phyloP scores from a whole-genome alignment of 1,140 invertebrate genomes.

The Ylistrum balloti region DNA sequence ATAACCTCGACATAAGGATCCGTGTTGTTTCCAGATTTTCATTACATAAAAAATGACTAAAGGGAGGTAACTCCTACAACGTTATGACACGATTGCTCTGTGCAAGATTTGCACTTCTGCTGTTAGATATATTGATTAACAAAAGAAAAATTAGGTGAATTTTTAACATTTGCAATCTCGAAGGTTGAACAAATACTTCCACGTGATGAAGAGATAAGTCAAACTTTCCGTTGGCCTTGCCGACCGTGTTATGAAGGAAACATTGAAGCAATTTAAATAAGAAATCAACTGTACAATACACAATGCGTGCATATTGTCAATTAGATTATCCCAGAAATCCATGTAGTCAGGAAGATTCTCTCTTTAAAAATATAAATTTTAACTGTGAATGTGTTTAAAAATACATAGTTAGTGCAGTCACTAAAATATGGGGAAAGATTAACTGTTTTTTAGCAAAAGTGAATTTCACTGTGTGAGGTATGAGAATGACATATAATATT shows the following conservation, averaged over 20 bases:
- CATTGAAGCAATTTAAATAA: not conserved
- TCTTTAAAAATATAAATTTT: not conserved
- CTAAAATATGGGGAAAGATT: too few relatives aligned
- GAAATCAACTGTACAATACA: not conserved
- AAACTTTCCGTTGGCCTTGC: conserved; percentile 3
- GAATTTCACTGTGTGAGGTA: too few relatives aligned
- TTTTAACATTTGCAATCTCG: not conserved
- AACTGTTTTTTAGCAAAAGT: too few relatives aligned
- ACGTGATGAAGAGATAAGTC: conserved; percentile 1
- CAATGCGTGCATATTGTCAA: not conserved
- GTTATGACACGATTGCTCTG: not conserved
- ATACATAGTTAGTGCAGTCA: not conserved
- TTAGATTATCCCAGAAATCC: not conserved
- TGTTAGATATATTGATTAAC: not conserved
- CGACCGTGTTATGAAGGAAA: not conserved
- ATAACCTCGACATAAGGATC: not conserved
- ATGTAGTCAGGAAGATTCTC: not conserved
- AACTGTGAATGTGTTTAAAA: not conserved
- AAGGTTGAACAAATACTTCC: not conserved
- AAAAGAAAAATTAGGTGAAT: not conserved
- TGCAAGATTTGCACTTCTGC: not conserved
- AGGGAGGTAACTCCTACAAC: not conserved
- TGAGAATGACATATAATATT: too few relatives aligned
- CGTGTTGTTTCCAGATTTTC: not conserved
- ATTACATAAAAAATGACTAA: not conserved